These are phyloP conservation scores for Rotaria magnacalcarata DNA, from an alignment of 2,888 invertebrate genomes.

Conservation along the genomic window DNA sequence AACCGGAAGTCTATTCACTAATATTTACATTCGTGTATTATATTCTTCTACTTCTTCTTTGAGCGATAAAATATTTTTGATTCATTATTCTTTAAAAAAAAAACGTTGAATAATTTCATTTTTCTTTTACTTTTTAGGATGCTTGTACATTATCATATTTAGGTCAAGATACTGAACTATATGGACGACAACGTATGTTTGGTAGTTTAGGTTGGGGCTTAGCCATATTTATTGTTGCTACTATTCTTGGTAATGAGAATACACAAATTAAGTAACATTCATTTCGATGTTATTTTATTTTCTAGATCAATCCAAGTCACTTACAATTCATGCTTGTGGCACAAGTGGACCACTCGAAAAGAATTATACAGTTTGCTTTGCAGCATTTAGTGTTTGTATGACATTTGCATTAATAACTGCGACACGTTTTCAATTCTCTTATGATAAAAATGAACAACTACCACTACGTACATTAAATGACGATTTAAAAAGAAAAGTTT, in stretches of 20 bases:
- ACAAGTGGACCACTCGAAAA: constrained; percentile 79
- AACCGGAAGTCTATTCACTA: not conserved
- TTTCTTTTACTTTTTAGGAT: constrained; percentile 55
- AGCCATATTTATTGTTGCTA: constrained; percentile 93
- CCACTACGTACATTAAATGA: constrained; percentile 47
- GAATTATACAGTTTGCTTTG: constrained; percentile 96
- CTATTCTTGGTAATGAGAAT: not conserved
- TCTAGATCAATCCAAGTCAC: constrained; percentile 89
- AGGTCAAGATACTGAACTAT: constrained; percentile 70
- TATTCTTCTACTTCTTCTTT: too few relatives aligned
- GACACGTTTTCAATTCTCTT: constrained; percentile 71
- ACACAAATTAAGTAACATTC: not conserved
- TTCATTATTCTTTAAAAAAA: not conserved
- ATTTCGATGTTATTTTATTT: constrained; percentile 47
- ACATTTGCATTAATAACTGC: constrained; percentile 85
- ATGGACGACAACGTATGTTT: constrained; percentile 95
- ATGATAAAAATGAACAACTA: constrained; percentile 48
- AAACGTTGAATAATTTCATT: not conserved
- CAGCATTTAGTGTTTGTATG: constrained; percentile 93
- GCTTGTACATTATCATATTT: constrained; percentile 65
- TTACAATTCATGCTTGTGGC: constrained; percentile 82
- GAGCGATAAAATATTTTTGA: too few relatives aligned
- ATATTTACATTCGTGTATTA: not conserved
- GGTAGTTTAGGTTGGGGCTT: constrained; percentile 95
- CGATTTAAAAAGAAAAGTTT: not conserved